Conservation (phyloP, 2,797 vertebrate genomes). For the Sphenopsis melanotis region DNA sequence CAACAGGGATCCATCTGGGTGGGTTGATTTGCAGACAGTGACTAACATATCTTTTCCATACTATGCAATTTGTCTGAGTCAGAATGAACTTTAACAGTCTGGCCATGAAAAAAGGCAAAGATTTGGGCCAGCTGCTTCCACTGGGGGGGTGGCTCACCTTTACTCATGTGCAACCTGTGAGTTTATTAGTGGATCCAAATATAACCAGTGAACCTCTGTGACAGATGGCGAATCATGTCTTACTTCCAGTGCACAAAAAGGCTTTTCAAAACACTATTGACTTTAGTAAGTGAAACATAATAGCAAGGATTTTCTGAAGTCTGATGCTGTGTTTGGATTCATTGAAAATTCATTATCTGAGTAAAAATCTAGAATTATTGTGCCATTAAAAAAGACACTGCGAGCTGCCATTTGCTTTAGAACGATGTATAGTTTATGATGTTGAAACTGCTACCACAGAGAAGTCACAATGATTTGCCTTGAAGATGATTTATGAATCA, state of each 20-base stretch:
- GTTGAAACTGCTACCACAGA: slow-evolving; percentile 40
- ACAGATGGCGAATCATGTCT: slow-evolving; percentile 30
- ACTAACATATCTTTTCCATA: neutral
- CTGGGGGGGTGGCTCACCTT: neutral
- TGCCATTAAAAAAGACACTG: slow-evolving; percentile 32
- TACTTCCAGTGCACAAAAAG: slow-evolving; percentile 49
- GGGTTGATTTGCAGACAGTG: neutral
- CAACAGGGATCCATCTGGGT: neutral
- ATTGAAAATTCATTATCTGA: slow-evolving; percentile 34
- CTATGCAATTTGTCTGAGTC: neutral
- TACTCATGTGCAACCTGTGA: neutral
- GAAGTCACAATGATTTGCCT: slow-evolving; percentile 55
- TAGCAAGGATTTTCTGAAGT: slow-evolving; percentile 30
- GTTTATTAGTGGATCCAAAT: slow-evolving; percentile 49
- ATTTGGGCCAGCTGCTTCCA: slow-evolving; percentile 1
- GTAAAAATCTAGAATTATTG: slow-evolving; percentile 28
- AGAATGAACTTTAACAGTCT: neutral
- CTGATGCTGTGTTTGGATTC: neutral
- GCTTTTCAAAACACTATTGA: slow-evolving; percentile 24
- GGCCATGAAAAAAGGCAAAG: neutral
- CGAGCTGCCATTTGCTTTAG: slow-evolving; percentile 52
- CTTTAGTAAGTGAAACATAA: slow-evolving; percentile 30
- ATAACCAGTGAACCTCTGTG: slow-evolving; percentile 15
- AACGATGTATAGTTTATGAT: slow-evolving; percentile 45
- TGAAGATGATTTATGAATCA: slow-evolving; percentile 68